Evolutionary conservation across 2,797 vertebrate genomes (phyloP), one percentile per base, ranked within the genome.

Genomic region (Synanceia verrucosa): DNA sequence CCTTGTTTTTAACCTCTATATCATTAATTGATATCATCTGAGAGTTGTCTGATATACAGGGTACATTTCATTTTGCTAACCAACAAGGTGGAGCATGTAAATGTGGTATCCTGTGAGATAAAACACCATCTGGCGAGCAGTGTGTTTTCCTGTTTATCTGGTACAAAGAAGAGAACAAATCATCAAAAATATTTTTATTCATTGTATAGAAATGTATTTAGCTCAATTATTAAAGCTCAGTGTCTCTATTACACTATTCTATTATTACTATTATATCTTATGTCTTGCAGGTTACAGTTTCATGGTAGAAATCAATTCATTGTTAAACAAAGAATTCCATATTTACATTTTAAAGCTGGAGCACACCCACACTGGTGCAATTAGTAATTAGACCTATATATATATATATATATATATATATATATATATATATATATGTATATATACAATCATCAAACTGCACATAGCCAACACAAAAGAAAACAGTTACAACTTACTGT

Each of bases 121-220:
- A 52, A 23, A 5, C 19, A 12, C 12, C 1, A 0, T 48, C 4
- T 11, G 13, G 6, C 41, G 2, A 48, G 12, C 4, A 16, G n/a
- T 9, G 4, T 24, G 31, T 2, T 8, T 7, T 5, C 0, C 1
- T 44, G 33, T 29, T 21, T 60, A 6, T 44, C 9, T 9, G 1
- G 5, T 19, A 43, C 12, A 59, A 58, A 5, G 5, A 62, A 53
- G n/a, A 21, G 1, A 57, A 37, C 31, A 16, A 8, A 3, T 60
- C 11, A 55, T 56, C 4, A 69, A 60, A 16, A 47, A 18, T 2
- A 23, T 28, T 68, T 72, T 64, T 72, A 72, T 68, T 75, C 11
- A 41, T 1, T 7, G 2, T 9, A 52, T 28, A 28, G 8, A 68
- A 55, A 68, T 18, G 4, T 6, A 0, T 37, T 55, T n/a, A 57